Evolutionary conservation across 1,140 invertebrate species (phyloP).

Genomic region (Achatina immaculata): DNA sequence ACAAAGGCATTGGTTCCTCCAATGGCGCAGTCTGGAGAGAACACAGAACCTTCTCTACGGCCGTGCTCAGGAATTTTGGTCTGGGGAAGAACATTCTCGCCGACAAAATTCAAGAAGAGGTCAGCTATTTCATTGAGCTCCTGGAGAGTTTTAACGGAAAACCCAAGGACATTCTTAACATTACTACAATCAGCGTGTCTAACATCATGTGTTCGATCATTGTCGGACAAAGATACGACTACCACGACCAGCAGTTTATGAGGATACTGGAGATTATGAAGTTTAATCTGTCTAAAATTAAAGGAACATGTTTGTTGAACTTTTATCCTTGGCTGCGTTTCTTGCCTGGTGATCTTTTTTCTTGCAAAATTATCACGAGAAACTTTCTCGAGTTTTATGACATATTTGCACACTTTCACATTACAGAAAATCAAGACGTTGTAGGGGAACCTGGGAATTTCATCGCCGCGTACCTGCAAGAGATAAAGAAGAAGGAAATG

Average conservation of each 20-base stretch:
- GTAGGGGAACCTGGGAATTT: neutral
- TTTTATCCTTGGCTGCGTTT: slow-evolving; percentile 1
- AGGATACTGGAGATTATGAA: neutral
- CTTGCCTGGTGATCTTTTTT: neutral
- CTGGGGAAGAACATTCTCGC: slow-evolving; percentile 10
- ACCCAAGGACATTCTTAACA: neutral
- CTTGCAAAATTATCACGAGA: neutral
- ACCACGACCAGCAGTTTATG: neutral
- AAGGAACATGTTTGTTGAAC: slow-evolving; percentile 3
- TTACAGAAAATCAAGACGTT: neutral
- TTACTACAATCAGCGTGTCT: neutral
- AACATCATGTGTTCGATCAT: neutral
- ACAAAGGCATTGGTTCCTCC: neutral
- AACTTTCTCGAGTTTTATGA: neutral
- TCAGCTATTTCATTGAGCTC: neutral
- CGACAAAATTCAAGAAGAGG: slow-evolving; percentile 4
- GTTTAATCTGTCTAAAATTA: neutral
- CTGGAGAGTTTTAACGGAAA: slow-evolving; percentile 4
- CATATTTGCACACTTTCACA: neutral
- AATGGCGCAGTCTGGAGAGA: neutral
- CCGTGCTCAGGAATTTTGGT: neutral
- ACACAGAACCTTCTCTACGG: slow-evolving; percentile 4
- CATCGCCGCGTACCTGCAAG: slow-evolving; percentile 3
- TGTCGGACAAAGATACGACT: neutral
- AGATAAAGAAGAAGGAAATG: neutral